A percentile compares a stretch with the other conserved stretches of the same genome.
Evolutionary conservation across 2,113 vertebrate species (phyloP).

Genomic region (Ifrita kowaldi): DNA sequence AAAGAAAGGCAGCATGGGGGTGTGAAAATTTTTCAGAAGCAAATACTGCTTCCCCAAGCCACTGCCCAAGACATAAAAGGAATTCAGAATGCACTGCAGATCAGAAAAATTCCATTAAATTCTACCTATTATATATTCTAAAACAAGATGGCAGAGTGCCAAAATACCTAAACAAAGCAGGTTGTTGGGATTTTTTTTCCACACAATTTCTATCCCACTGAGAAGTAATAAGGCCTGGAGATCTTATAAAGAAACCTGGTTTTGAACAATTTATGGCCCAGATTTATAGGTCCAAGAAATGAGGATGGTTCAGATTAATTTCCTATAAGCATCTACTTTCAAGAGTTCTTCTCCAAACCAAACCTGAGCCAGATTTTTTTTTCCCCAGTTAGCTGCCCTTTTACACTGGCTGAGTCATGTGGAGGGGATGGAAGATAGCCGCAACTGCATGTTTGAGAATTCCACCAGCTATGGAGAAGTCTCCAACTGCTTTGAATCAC

Average conservation of each 20-base stretch:
- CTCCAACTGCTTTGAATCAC: neutral
- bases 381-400: neutral
- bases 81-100: neutral
- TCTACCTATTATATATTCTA: slow-evolving; percentile 9
- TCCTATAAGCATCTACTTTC: neutral
- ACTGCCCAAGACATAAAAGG: neutral
- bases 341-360: neutral
- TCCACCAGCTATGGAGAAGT: neutral
- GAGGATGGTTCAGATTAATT: slow-evolving; percentile 57
- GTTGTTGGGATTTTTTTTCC: neutral
- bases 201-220: slow-evolving; percentile 24
- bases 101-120: slow-evolving; percentile 23
- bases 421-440: neutral
- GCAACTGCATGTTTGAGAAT: neutral
- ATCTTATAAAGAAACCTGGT: slow-evolving; percentile 40
- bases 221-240: slow-evolving; percentile 41
- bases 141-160: slow-evolving; percentile 19
- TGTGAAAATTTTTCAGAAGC: neutral
- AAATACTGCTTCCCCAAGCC: neutral
- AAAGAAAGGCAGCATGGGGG: neutral
- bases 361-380: neutral
- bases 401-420: neutral
- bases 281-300: slow-evolving; percentile 50
- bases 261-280: slow-evolving; percentile 28
- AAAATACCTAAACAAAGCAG: slow-evolving; percentile 43